phyloP scores from a whole-genome alignment of 1,140 invertebrate genomes.

The Nephotettix cincticeps region DNA sequence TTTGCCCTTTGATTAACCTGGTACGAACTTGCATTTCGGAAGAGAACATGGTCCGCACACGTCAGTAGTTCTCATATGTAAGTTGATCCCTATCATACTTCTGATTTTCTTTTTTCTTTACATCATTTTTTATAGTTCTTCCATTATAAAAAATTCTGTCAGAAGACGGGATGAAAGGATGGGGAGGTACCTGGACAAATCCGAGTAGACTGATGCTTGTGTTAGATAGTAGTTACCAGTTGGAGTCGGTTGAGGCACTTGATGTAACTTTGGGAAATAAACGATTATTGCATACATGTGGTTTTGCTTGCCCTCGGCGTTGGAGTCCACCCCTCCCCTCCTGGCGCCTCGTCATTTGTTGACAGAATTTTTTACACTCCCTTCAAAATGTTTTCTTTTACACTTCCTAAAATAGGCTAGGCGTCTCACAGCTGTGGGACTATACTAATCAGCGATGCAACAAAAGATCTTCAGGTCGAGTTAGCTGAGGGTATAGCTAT shows the following conservation, averaged over 20 bases:
- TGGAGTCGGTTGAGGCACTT: background rate
- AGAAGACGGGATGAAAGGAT: background rate
- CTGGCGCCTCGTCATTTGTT: no score
- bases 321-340: no score
- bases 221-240: background rate
- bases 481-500: no score
- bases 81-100: background rate
- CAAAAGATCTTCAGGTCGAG: no score
- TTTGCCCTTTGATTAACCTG: background rate
- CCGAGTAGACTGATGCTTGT: background rate
- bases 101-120: background rate
- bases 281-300: no score
- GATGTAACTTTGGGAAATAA: background rate
- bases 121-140: background rate
- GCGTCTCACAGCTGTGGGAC: no score
- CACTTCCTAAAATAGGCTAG: no score
- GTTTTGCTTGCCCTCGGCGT: no score
- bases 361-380: no score
- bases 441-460: no score
- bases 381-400: no score
- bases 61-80: background rate
- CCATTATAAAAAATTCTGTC: background rate
- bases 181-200: constrained; percentile 15
- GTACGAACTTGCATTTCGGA: background rate
- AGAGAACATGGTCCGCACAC: background rate